These are phyloP conservation scores for Pomphorhynchus laevis DNA, from an alignment of 1,140 invertebrate genomes.

Conservation along the genomic window DNA sequence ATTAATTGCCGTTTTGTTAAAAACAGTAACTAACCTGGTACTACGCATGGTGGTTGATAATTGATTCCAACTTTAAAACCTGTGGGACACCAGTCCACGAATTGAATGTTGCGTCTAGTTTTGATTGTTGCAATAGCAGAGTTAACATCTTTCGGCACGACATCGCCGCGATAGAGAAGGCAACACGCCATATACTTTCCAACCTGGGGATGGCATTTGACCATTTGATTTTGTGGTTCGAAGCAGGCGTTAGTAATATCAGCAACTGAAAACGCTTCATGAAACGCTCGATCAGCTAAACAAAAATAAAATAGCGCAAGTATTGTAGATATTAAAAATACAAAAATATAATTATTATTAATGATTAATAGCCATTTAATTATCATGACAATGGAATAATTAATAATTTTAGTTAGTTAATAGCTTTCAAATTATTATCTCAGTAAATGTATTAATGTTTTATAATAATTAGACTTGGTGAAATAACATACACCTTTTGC, in stretches of 20 bases:
- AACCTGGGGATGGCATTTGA: slow-evolving; percentile 30
- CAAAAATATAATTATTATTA: no score
- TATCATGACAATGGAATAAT: no score
- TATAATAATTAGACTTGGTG: no score
- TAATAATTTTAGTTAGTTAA: no score
- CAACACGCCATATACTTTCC: slow-evolving; percentile 22
- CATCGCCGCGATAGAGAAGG: slow-evolving; percentile 22
- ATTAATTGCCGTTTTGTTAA: no score
- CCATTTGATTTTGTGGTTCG: slow-evolving; percentile 30
- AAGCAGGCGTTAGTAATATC: slow-evolving; percentile 27
- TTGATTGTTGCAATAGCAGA: slow-evolving; percentile 21
- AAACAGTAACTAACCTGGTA: slow-evolving; percentile 26
- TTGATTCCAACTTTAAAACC: slow-evolving; percentile 31
- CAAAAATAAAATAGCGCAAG: no score
- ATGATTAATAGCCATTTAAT: no score
- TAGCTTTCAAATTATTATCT: no score
- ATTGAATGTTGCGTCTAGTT: slow-evolving; percentile 23
- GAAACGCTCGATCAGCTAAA: slow-evolving; percentile 12
- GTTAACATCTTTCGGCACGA: slow-evolving; percentile 23
- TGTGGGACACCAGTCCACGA: slow-evolving; percentile 23
- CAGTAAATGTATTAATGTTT: no score
- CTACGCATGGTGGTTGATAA: slow-evolving; percentile 34
- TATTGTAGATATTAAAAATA: no score
- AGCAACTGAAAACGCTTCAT: slow-evolving; percentile 24
- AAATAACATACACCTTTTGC: no score